These are phyloP conservation scores for Boleophthalmus pectinirostris DNA, from an alignment of 2,113 vertebrate genomes.

Conservation along the genomic window DNA sequence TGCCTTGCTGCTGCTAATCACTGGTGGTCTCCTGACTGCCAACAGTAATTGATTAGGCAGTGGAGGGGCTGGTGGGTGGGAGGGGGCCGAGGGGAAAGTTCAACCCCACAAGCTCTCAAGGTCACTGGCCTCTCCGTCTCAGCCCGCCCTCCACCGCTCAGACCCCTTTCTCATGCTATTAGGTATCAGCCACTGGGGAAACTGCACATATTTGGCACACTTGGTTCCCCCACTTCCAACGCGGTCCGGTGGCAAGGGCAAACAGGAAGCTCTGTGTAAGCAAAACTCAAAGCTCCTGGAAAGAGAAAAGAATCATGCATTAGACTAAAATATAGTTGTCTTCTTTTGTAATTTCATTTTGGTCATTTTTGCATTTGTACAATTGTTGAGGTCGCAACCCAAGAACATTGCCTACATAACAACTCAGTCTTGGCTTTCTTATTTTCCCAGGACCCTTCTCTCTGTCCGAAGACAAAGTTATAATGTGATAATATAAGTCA, in stretches of 20 bases:
- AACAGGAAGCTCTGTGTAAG: constrained; percentile 65
- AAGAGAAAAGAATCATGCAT: constrained; percentile 29
- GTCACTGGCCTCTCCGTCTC: constrained; percentile 66
- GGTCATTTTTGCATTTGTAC: background rate
- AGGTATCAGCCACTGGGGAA: constrained; percentile 69
- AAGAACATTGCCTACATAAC: no score
- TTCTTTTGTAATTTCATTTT: background rate
- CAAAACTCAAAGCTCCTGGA: constrained; percentile 34
- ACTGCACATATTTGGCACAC: constrained; percentile 69
- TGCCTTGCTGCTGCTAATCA: constrained; percentile 72
- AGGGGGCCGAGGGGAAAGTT: constrained; percentile 67
- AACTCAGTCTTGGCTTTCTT: no score
- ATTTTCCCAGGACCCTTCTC: no score
- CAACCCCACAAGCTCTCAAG: constrained; percentile 70
- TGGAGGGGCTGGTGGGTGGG: constrained; percentile 45
- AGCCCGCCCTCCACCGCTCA: constrained; percentile 34
- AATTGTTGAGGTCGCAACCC: no score
- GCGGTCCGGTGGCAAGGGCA: constrained; percentile 48
- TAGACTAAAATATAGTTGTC: background rate
- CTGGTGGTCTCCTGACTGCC: constrained; percentile 79
- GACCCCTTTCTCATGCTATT: constrained; percentile 73
- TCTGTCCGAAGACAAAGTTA: no score
- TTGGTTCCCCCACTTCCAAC: constrained; percentile 49
- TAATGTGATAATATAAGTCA: no score
- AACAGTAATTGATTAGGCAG: constrained; percentile 81